Percentiles rank a stretch among this genome's conserved stretches.
These are phyloP conservation scores for Redunca redunca DNA, from an alignment of 2,113 vertebrate species.

Conservation along the genomic window DNA sequence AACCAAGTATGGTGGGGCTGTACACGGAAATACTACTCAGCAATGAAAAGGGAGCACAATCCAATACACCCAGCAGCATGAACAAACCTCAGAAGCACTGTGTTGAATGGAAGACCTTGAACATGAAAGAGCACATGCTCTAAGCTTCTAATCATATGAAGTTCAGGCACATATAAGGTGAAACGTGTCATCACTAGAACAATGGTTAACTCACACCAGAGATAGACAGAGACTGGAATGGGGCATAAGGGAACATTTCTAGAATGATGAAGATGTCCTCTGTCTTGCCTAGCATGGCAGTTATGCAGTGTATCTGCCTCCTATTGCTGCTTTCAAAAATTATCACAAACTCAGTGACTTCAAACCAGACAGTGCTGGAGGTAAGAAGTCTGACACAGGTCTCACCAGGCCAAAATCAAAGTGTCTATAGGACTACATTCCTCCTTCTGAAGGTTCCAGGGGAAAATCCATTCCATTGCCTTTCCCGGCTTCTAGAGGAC, in stretches of 20 bases:
- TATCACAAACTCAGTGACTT: neutral
- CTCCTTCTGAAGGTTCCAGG: neutral
- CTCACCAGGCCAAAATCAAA: neutral
- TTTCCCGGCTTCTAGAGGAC: neutral
- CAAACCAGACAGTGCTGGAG: neutral
- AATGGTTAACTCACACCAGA: neutral
- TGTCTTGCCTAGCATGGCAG: neutral
- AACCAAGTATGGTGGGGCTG: neutral
- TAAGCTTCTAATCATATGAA: neutral
- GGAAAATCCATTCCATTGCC: neutral
- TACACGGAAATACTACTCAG: neutral
- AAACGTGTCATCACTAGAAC: neutral
- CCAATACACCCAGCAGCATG: neutral
- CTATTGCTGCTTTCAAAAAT: neutral
- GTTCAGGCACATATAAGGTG: neutral
- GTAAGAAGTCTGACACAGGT: neutral
- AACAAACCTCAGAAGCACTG: neutral
- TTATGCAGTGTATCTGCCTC: neutral
- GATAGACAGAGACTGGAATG: neutral
- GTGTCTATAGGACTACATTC: neutral
- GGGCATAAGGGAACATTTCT: neutral
- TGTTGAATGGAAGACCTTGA: neutral
- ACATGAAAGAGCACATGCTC: fast-evolving
- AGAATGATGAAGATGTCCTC: neutral
- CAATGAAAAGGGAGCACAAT: neutral